Percentiles rank a stretch among this genome's conserved stretches.
phyloP scores from a whole-genome alignment of 1,140 invertebrate genomes.

The Nymphalis io region DNA sequence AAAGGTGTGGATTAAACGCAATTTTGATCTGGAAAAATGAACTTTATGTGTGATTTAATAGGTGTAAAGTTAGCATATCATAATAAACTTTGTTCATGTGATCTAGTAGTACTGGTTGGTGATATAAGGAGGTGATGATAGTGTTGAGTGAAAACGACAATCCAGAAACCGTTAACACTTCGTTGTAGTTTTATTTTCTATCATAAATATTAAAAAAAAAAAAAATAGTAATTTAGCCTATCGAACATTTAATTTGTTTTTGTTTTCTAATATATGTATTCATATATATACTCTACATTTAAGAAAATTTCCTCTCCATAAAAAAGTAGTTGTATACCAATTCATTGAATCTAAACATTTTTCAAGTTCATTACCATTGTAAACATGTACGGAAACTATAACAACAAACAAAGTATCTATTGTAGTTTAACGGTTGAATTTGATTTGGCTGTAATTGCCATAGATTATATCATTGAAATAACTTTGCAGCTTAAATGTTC shows the following conservation, averaged over 20 bases:
- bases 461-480: too few species aligned
- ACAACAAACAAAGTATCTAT: too few species aligned
- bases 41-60: neutral
- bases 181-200: neutral
- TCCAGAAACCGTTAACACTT: neutral
- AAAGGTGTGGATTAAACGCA: conserved; percentile 31
- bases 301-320: too few species aligned
- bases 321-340: too few species aligned
- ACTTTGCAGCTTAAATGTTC: neutral
- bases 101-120: conserved; percentile 5
- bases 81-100: neutral
- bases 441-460: too few species aligned
- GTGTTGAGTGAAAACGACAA: neutral
- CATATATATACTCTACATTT: too few species aligned
- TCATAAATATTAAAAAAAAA: neutral
- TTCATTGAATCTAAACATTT: too few species aligned
- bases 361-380: neutral
- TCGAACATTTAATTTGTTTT: too few species aligned
- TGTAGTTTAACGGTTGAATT: too few species aligned
- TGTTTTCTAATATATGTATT: too few species aligned
- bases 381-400: too few species aligned
- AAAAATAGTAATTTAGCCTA: too few species aligned
- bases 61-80: neutral
- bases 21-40: neutral
- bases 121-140: conserved; percentile 8